phyloP scores from a whole-genome alignment of 2,797 vertebrate species.

The Myioborus melanocephalus region DNA sequence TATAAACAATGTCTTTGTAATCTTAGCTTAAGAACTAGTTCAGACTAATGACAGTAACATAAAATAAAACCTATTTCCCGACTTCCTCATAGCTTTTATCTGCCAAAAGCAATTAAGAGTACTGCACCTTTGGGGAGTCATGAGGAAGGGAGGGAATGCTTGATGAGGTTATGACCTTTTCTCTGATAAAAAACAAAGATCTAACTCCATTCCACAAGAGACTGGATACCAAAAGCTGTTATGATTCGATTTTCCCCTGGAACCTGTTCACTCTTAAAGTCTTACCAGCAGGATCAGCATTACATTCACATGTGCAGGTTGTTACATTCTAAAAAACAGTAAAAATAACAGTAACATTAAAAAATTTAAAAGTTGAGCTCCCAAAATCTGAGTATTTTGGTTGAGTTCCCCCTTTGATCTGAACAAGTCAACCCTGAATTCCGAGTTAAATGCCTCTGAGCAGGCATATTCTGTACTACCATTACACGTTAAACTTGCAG shows the following conservation, averaged over 20 bases:
- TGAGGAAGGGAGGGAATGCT: conserved; percentile 46
- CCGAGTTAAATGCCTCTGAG: background rate
- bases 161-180: background rate
- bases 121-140: conserved; percentile 18
- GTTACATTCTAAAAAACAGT: background rate
- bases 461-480: background rate
- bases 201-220: background rate
- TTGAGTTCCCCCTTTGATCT: background rate
- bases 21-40: conserved; percentile 21
- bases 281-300: background rate
- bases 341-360: background rate
- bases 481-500: background rate
- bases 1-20: background rate
- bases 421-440: background rate
- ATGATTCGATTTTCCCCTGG: background rate
- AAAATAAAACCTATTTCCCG: conserved; percentile 9
- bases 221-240: background rate
- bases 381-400: background rate
- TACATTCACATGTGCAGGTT: background rate
- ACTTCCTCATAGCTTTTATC: conserved; percentile 51
- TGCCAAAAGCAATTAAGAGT: conserved; percentile 51
- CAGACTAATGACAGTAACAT: conserved; percentile 14
- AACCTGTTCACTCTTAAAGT: background rate
- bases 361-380: background rate
- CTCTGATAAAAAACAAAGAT: conserved; percentile 19